A percentile compares a stretch with the other conserved stretches of the same genome.
Evolutionary conservation across 2,113 vertebrate genomes (phyloP).

Genomic region (Cynocephalus volans): DNA sequence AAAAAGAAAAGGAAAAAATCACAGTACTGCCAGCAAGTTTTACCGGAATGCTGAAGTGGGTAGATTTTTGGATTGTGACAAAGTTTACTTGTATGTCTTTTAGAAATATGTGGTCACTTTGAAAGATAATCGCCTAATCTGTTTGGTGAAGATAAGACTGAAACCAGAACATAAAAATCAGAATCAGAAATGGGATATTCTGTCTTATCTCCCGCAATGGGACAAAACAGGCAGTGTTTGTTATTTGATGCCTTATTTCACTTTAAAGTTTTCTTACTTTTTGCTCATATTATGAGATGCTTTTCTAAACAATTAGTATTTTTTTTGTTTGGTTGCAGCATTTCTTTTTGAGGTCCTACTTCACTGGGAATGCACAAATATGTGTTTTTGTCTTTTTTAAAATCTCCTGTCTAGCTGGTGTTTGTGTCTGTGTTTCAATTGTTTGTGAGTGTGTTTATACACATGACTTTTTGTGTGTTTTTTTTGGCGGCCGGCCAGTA

Average conservation of each 20-base stretch:
- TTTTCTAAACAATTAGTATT: constrained; percentile 75
- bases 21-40: constrained; percentile 50
- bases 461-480: too few relatives aligned
- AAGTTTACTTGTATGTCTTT: constrained; percentile 75
- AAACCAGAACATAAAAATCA: constrained; percentile 78
- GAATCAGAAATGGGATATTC: constrained; percentile 75
- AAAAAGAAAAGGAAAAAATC: background rate
- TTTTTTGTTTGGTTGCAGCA: constrained; percentile 55
- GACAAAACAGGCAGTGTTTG: constrained; percentile 57
- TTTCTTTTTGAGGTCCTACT: constrained; percentile 61
- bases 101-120: constrained; percentile 83
- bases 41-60: constrained; percentile 72
- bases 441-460: background rate
- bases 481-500: too few relatives aligned
- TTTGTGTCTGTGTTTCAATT: background rate
- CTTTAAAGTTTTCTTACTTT: constrained; percentile 77
- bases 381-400: constrained; percentile 45
- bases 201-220: constrained; percentile 58
- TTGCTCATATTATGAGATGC: constrained; percentile 47
- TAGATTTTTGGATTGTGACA: constrained; percentile 77
- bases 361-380: constrained; percentile 20
- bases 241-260: constrained; percentile 62
- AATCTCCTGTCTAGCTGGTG: background rate
- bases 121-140: constrained; percentile 81
- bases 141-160: constrained; percentile 72